Conservation (phyloP, 2,888 invertebrate genomes). For the Thecophora atra region DNA sequence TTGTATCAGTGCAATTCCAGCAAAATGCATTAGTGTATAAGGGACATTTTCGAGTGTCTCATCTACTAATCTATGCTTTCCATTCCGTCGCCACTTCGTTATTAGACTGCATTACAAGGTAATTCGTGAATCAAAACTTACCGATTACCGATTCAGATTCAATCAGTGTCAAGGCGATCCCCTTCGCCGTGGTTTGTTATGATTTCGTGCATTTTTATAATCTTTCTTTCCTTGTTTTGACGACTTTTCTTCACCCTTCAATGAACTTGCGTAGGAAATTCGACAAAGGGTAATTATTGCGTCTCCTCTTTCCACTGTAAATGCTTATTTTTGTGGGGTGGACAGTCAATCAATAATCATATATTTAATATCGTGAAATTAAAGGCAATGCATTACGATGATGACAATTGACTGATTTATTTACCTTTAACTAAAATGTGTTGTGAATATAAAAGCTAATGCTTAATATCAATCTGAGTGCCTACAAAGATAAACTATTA, state of each 20-base stretch:
- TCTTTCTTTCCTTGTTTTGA: background rate
- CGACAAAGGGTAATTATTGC: background rate
- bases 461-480: no score
- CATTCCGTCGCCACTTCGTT: constrained; percentile 1
- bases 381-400: no score
- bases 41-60: no score
- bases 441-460: no score
- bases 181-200: constrained; percentile 2
- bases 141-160: constrained; percentile 14
- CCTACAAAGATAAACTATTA: no score
- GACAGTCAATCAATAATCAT: background rate
- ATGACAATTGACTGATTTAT: no score
- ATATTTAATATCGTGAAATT: no score
- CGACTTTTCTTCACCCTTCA: background rate
- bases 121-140: constrained; percentile 23
- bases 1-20: no score
- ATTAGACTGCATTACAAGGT: constrained; percentile 37
- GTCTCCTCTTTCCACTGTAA: constrained; percentile 6
- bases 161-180: constrained; percentile 24
- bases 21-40: no score
- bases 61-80: no score
- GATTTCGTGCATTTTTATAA: background rate
- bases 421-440: no score
- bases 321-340: background rate
- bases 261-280: background rate